Evolutionary conservation across 2,888 invertebrate genomes (phyloP).

Genomic region (Allygus modestus): DNA sequence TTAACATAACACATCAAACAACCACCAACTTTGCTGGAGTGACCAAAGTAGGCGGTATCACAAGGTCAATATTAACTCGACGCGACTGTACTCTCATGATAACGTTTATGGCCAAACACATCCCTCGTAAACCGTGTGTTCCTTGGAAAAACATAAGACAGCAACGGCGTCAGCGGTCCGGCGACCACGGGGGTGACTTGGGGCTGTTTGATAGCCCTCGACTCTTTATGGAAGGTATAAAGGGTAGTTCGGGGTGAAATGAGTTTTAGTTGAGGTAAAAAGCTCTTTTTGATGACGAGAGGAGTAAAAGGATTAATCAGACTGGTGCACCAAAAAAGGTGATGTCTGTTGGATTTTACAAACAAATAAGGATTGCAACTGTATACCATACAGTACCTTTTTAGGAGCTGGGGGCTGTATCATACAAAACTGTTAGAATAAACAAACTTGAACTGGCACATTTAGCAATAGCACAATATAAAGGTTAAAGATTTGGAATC

Average conservation of each 20-base stretch:
- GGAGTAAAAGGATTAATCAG: no score
- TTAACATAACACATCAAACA: not conserved
- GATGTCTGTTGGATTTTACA: no score
- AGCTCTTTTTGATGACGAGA: no score
- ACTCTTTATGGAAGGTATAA: not conserved
- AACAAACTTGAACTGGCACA: no score
- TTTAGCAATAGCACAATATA: no score
- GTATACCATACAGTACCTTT: no score
- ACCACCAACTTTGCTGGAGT: not conserved
- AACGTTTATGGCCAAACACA: conserved; percentile 31
- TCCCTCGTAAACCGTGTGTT: conserved; percentile 4
- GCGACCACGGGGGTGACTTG: not conserved
- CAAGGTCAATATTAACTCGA: conserved; percentile 37
- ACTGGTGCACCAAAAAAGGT: no score
- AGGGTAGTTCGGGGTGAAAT: not conserved
- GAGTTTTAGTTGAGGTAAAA: not conserved
- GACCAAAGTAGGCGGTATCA: conserved; percentile 17
- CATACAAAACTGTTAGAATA: no score
- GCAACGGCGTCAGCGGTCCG: not conserved
- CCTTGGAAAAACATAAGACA: conserved; percentile 34
- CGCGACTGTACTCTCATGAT: conserved; percentile 10
- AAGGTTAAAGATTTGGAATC: no score
- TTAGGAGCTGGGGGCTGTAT: no score
- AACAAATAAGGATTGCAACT: no score
- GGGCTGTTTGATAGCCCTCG: not conserved